phyloP scores from a whole-genome alignment of 2,113 vertebrate species.

The Nesogale talazaci region DNA sequence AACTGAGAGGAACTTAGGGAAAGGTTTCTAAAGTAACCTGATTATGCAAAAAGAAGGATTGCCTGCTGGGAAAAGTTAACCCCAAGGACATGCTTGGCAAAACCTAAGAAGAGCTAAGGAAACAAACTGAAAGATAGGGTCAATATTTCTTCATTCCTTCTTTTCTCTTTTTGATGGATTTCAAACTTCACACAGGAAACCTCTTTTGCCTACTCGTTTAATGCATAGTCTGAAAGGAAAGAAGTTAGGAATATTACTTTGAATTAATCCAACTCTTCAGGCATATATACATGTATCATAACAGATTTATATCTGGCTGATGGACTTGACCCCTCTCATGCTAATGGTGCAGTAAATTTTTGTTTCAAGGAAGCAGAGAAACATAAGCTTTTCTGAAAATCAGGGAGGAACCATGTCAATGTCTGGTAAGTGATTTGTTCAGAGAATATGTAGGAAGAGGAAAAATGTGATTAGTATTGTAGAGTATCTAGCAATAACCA shows the following conservation, averaged over 20 bases:
- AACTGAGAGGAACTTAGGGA: conserved; percentile 41
- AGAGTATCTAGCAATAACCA: neutral
- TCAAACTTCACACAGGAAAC: conserved; percentile 42
- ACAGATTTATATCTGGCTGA: neutral
- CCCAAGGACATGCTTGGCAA: conserved; percentile 15
- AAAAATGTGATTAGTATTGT: conserved; percentile 17
- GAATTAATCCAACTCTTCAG: neutral
- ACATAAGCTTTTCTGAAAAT: conserved; percentile 13
- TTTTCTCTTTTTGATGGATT: conserved; percentile 55
- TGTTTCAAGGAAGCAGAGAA: conserved; percentile 24
- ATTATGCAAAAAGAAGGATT: conserved; percentile 56
- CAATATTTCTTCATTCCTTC: conserved; percentile 42
- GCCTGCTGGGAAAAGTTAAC: conserved; percentile 42
- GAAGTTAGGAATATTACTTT: conserved; percentile 29
- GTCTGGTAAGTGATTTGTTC: neutral
- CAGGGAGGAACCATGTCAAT: neutral
- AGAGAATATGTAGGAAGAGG: neutral
- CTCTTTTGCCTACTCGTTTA: conserved; percentile 23
- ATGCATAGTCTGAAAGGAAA: conserved; percentile 1
- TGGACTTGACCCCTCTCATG: conserved; percentile 20
- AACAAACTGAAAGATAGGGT: conserved; percentile 60
- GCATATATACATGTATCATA: conserved; percentile 31
- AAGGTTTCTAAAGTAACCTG: conserved; percentile 43
- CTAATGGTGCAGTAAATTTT: conserved; percentile 60
- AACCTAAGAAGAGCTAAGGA: conserved; percentile 41